Evolutionary conservation across 2,113 vertebrate species (phyloP), one percentile per base, ranked within the genome.

Genomic region (Lycaon pictus): DNA sequence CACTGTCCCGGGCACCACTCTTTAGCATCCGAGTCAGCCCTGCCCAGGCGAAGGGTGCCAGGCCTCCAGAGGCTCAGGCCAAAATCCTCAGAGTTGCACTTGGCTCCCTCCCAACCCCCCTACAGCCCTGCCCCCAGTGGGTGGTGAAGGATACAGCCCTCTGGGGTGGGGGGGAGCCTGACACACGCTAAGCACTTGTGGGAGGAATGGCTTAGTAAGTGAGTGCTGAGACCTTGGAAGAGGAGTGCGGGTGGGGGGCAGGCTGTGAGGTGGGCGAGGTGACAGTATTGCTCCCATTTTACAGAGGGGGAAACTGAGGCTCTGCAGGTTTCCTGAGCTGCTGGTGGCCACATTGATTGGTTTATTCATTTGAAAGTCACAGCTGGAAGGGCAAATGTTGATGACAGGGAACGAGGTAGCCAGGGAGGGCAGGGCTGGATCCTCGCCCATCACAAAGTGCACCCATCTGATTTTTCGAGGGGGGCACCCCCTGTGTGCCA

Each of bases 91-190:
- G 22, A 67, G 69, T 8, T 35, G 53, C 12, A 22, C 11, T 10
- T 1, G 29, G 10, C 23, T 10, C 37, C 60, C 20, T 2, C 2
- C 51, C 0, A 43, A 43, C 1, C 0, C 25, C 8, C 27, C 13
- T 5, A 32, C 10, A 5, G 1, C 8, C 27, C 65, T 2, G 25
- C 13, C 11, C 20, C 1, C 11, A 16, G 0, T 8, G 74, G 51
- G 65, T 20, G 22, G 65, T 20, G 22, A 35, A 13, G 20, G 37
- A 43, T 4, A 76, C 15, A 37, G 37, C 20, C 7, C 16, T 85
- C n/a, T 76, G 83, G 65, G 51, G 76, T 2, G 43, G 43, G 43
- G 6, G 20, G 22, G 20, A 20, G 63, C 63, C 79, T 65, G 82
- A 25, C 85, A 5, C 23, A 12, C 0, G 11, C 23, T 16, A 13